A percentile compares a stretch with the other conserved stretches of the same genome.
Evolutionary conservation across 2,888 invertebrate genomes (phyloP).

Genomic region (Synanthedon andrenaeformis): DNA sequence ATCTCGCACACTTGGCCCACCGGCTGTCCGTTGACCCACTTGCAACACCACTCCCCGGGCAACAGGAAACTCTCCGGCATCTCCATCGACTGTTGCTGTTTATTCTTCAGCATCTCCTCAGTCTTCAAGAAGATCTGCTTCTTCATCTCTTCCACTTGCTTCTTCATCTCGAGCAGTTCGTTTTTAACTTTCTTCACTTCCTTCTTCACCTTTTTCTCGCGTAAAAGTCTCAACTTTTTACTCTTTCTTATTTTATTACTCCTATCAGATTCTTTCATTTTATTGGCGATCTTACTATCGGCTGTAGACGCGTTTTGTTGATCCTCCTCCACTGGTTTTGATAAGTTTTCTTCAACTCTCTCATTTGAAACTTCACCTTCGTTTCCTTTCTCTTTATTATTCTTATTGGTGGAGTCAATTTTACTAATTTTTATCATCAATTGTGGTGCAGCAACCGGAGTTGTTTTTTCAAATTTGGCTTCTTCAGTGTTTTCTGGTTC

Average conservation of each 20-base stretch:
- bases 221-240: slow-evolving; percentile 33
- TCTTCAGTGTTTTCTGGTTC: slow-evolving; percentile 16
- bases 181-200: slow-evolving; percentile 46
- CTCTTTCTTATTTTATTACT: slow-evolving; percentile 15
- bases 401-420: background rate
- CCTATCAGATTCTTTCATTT: slow-evolving; percentile 14
- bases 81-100: slow-evolving; percentile 21
- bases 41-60: slow-evolving; percentile 74
- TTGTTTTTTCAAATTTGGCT: slow-evolving; percentile 4
- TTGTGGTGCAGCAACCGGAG: background rate
- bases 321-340: background rate
- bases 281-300: background rate
- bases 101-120: slow-evolving; percentile 18
- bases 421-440: no score
- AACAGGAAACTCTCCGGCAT: slow-evolving; percentile 39
- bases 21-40: slow-evolving; percentile 79
- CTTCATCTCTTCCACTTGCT: slow-evolving; percentile 49
- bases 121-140: slow-evolving; percentile 38
- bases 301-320: background rate
- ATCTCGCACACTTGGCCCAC: slow-evolving; percentile 69
- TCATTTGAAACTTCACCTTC: background rate
- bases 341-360: background rate
- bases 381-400: background rate
- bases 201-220: slow-evolving; percentile 42
- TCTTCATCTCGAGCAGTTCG: slow-evolving; percentile 48